Base-by-base conservation (phyloP, 2,797 vertebrate genomes). In the Lophius americanus region DNA sequence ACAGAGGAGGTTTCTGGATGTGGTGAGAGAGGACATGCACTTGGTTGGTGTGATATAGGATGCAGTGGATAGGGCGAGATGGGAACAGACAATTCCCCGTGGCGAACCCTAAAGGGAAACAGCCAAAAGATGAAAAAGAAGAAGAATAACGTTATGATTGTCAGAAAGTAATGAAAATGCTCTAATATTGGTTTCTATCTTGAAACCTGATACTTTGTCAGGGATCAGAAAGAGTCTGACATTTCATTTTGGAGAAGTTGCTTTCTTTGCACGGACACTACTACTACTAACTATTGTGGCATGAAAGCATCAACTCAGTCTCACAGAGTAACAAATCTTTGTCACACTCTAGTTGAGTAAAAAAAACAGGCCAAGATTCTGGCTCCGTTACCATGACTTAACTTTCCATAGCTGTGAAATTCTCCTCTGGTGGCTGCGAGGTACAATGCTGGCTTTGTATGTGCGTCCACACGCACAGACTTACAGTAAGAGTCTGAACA, bases 331-430 rank as follows among this genome's bases (percentile, higher is more conserved):
- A 75, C 59, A 73, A 66, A 67, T 79, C 55, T 74, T 61, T 73
- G 68, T 69, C 71, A 68, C 58, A 59, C 68, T 23, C 23, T 76
- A 74, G 70, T 66, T 68, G 65, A 62, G 62, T 35, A 62, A 35
- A 50, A 23, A 64, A 82, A 37, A 64, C 59, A 52, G 5, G 79
- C 76, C 72, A 78, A 83, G 72, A 88, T 86, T 86, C 84, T 75
- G 72, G 9, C 68, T 74, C 60, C 62, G 81, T 87, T 81, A 70
- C 76, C 78, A 78, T 83, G 79, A 77, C 38, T 81, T 58, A 73
- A 32, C 70, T 60, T 74, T 60, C 62, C 52, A 75, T 64, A n/a
- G 70, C 51, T 38, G 12, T 49, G 64, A 73, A 55, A 77, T 43
- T 62, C 56, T 73, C 70, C 68, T 68, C 39, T 50, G 51, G 43